Evolutionary conservation across 2,888 invertebrate genomes (phyloP), one percentile per base, ranked within the genome.

Genomic region (Germaria angustata): DNA sequence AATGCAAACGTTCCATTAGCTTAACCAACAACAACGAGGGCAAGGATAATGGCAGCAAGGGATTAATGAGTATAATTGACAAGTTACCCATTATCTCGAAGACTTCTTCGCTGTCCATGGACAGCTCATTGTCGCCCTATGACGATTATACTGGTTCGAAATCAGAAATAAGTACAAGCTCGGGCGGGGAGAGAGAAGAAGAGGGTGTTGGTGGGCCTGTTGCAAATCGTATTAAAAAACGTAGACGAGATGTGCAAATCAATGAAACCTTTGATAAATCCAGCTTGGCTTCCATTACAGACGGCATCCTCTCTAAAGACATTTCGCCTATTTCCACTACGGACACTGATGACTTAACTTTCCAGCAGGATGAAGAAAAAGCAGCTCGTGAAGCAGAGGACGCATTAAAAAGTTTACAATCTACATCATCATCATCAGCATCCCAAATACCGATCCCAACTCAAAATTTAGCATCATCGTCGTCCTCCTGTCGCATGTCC

Each of bases 261-360:
- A 91, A 92, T 82, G 91, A 92, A 85, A 92, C 91, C 0, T 92
- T 91, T 55, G 91, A 92, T 73, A 92, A 92, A 84, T 91, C 91
- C 71, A 92, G 91, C 84, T 85, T 91, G 44, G 91, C 91, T 2
- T 92, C 92, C 1, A 86, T 89, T 13, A 91, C 91, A 0, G 92
- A 91, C 84, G 91, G 90, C 28, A 85, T 91, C 7, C 87, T 91
- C 2, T 91, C 92, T 2, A 91, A 91, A 85, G 91, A 91, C 20
- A 85, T 89, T 55, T 91, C 92, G 11, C 91, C 91, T 0, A 87
- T 88, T 1, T 90, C 91, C n/a, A 89, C 89, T 41, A 90, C 91
- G 0, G 91, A 91, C 55, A 91, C 91, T 0, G 92, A 91, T 81
- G 91, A 92, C 83, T 84, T 91, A 41, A 91, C 92, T 66, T 91